Percentiles rank a stretch among this genome's conserved stretches.
These are phyloP conservation scores for Syngnathus rostellatus DNA, from an alignment of 2,797 vertebrate species.

Conservation along the genomic window DNA sequence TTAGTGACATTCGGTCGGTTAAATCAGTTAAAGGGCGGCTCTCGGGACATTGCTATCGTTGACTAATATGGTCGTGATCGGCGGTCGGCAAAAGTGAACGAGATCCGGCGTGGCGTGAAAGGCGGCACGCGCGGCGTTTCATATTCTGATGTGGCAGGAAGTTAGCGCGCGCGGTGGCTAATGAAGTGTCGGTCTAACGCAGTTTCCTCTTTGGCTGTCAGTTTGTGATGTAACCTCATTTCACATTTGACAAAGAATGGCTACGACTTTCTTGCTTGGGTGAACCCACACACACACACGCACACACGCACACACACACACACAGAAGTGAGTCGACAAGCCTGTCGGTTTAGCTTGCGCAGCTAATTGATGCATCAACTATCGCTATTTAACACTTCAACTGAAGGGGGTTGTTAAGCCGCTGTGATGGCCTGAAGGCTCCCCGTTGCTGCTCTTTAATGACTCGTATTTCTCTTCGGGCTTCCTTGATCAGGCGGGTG, in stretches of 20 bases:
- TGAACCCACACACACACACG: not conserved
- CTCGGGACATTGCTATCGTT: constrained; percentile 49
- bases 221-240: constrained; percentile 40
- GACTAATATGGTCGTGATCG: constrained; percentile 63
- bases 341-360: constrained; percentile 9
- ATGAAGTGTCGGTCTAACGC: constrained; percentile 52
- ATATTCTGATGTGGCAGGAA: constrained; percentile 60
- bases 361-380: constrained; percentile 43
- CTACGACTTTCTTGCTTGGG: not conserved
- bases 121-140: constrained; percentile 43
- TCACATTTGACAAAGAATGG: not conserved
- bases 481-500: not conserved
- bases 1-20: constrained; percentile 41
- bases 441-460: constrained; percentile 40
- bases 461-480: constrained; percentile 41
- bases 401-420: constrained; percentile 54
- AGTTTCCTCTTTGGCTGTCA: constrained; percentile 60
- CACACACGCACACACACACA: not conserved
- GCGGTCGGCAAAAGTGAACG: constrained; percentile 54
- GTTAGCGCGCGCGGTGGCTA: constrained; percentile 48
- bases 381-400: constrained; percentile 52
- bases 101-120: constrained; percentile 51
- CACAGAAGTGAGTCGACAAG: not conserved
- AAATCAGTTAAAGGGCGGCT: constrained; percentile 58
- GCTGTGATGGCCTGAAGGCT: constrained; percentile 31